These are phyloP conservation scores for Tachuris rubrigastra DNA, from an alignment of 2,113 vertebrate species.

Conservation along the genomic window DNA sequence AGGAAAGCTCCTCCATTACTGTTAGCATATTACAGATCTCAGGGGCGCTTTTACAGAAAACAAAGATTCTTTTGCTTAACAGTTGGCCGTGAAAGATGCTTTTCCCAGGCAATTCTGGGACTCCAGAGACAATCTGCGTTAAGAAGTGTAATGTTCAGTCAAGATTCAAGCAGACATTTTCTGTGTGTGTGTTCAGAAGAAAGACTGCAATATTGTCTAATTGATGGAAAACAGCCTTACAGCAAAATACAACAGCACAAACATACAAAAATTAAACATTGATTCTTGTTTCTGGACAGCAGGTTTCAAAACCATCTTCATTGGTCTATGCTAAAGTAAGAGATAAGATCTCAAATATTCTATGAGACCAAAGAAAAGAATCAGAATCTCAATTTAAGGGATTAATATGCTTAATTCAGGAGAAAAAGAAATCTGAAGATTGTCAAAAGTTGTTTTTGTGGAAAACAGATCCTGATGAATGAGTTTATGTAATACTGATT, in stretches of 20 bases:
- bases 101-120: constrained; percentile 19
- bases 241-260: background rate
- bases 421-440: background rate
- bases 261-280: background rate
- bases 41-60: constrained; percentile 27
- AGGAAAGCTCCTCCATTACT: background rate
- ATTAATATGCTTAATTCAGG: background rate
- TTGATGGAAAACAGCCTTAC: background rate
- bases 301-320: background rate
- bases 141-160: constrained; percentile 16
- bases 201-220: background rate
- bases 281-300: background rate
- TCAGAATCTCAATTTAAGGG: background rate
- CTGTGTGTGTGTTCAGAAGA: background rate
- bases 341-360: background rate
- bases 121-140: constrained; percentile 41
- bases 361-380: background rate
- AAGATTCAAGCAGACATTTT: background rate
- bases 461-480: background rate
- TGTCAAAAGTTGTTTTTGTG: background rate
- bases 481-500: background rate
- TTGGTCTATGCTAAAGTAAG: background rate
- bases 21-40: constrained; percentile 5
- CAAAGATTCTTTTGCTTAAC: constrained; percentile 1
- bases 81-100: background rate